Evolutionary conservation across 2,888 invertebrate genomes (phyloP), one percentile per base, ranked within the genome.

Genomic region (Dendrolimus pini): DNA sequence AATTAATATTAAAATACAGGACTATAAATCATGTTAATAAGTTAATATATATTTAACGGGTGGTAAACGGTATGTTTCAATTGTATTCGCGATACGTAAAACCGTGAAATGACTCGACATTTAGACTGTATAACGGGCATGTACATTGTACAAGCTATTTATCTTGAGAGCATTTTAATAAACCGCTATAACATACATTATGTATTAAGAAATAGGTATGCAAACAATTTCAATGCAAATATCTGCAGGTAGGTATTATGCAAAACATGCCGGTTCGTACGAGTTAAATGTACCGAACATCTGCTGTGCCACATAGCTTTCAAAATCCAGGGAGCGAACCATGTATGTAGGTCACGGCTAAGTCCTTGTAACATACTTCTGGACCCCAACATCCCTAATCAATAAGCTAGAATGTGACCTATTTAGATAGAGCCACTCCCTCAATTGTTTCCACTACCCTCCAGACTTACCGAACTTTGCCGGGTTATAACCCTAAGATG

Each of bases 361-460:
- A 78, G 82, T 72, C 84, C 86, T 82, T 77, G 77, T 82, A 76
- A 82, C 80, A 75, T 71, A 68, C 78, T 74, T 80, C 82, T 84
- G 85, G 82, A 82, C 74, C 83, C 71, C 71, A 88, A 85, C 87
- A 78, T 89, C 88, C 84, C 77, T 65, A 84, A 87, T 88, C 89
- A 72, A 88, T 88, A 83, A 68, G 63, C 74, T 69, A 63, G 55
- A 63, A 71, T 62, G 60, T 76, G 74, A 73, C 74, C 67, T 65
- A 68, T 72, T 80, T 75, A 64, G 0, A 61, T 60, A 67, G 67
- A 62, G 61, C 67, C 68, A 65, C 68, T 69, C 65, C 67, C 65
- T 59, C 54, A 62, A 18, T 54, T 47, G n/a, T 42, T 52, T 56
- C 47, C 55, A 41, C 55, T 52, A 41, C 9, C n/a, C 30, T 52